Evolutionary conservation across 2,797 vertebrate species (phyloP), one percentile per base, ranked within the genome.

Genomic region (Diplodus sargus): DNA sequence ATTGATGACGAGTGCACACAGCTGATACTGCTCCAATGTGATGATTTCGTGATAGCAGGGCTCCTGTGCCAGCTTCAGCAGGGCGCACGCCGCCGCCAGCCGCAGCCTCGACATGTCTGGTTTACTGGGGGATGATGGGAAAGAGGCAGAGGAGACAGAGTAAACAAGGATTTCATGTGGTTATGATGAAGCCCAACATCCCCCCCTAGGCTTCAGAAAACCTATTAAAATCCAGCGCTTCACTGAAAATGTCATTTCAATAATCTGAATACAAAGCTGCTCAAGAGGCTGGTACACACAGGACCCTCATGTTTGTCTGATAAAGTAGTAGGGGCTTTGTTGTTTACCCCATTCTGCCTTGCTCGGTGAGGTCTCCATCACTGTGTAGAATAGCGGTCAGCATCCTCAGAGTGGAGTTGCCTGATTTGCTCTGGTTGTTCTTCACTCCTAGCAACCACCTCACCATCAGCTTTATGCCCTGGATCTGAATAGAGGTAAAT

Each of bases 381-480:
- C 98, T 98, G 93, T 98, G 97, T 51, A 99, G 90, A 86, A 99
- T 98, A 42, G 98, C 98, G 11, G 97, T 98, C 81, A 99, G 91
- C 93, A 99, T 95, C 88, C 97, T 96, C 86, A 99, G 87, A 71
- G 97, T 99, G 86, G 98, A 99, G 75, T 97, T 99, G 67, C 98
- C 98, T 0, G 97, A 99, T 93, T 99, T 99, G 92, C 97, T 99
- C 93, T 97, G 97, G 88, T 98, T 99, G 91, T 98, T 99, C 92
- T 98, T 99, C 94, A 99, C 97, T 76, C 98, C 98, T n/a, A 99
- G 88, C 69, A 99, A 88, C 98, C 98, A 99, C 66, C 98, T 95
- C 83, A 99, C 98, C 98, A 99, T 99, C 95, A 99, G 96, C 93
- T 99, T 99, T 84, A 99, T 98, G 68, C 97, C 98, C 85, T 99